These are phyloP conservation scores for Trisateles emortualis DNA, from an alignment of 2,888 invertebrate genomes.

Conservation along the genomic window DNA sequence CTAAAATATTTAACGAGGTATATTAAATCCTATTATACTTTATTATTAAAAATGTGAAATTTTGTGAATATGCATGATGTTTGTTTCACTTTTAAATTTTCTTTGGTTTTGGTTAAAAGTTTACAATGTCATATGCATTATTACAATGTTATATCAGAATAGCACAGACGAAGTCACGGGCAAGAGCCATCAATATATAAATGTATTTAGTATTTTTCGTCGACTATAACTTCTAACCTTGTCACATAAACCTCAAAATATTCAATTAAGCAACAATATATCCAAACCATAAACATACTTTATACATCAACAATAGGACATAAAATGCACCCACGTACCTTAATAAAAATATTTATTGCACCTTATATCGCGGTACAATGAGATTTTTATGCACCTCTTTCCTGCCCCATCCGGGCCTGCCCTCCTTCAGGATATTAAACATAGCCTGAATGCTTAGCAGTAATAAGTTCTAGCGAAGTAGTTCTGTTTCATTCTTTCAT, in stretches of 20 bases:
- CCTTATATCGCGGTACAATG: conserved; percentile 27
- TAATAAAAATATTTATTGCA: conserved; percentile 47
- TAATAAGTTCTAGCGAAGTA: conserved; percentile 16
- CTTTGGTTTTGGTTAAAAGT: no score
- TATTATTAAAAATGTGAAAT: no score
- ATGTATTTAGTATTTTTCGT: neutral
- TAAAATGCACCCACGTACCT: conserved; percentile 37
- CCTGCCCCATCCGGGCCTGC: conserved; percentile 1
- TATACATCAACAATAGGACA: conserved; percentile 30
- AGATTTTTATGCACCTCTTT: conserved; percentile 35
- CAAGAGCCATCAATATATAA: no score
- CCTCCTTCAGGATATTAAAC: conserved; percentile 17
- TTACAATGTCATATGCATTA: no score
- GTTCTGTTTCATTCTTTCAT: conserved; percentile 2
- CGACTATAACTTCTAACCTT: neutral
- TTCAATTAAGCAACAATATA: conserved; percentile 15
- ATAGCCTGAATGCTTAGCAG: conserved; percentile 27
- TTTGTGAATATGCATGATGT: no score
- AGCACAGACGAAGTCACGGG: no score
- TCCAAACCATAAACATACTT: conserved; percentile 32
- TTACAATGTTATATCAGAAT: no score
- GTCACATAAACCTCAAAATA: conserved; percentile 8
- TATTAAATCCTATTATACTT: no score
- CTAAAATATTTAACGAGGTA: no score
- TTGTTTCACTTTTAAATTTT: no score